phyloP scores from a whole-genome alignment of 2,888 invertebrate genomes.

The Callimorpha dominula region DNA sequence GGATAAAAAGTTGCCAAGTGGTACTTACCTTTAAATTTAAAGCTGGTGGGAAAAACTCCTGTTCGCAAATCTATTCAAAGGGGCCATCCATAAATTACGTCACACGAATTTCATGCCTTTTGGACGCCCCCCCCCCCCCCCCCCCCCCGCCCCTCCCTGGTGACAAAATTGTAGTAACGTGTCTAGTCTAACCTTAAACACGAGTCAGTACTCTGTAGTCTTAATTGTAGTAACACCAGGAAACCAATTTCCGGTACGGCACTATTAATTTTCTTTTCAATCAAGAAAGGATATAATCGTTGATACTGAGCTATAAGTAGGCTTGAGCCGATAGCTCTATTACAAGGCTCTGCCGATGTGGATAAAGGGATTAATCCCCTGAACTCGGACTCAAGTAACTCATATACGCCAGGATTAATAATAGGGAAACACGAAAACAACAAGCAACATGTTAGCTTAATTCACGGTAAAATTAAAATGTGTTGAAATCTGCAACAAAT shows the following conservation, averaged over 20 bases:
- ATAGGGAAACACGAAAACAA: not conserved
- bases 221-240: not conserved
- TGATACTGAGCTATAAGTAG: too few relatives aligned
- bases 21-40: too few relatives aligned
- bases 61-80: too few relatives aligned
- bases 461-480: not conserved
- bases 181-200: not conserved
- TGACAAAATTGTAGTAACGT: not conserved
- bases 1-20: too few relatives aligned
- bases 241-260: not conserved
- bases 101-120: too few relatives aligned
- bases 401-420: not conserved
- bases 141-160: too few relatives aligned
- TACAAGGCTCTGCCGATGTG: not conserved
- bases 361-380: not conserved
- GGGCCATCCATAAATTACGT: too few relatives aligned
- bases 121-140: too few relatives aligned
- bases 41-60: too few relatives aligned
- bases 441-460: not conserved
- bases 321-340: not conserved
- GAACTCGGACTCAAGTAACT: not conserved
- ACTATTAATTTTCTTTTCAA: not conserved
- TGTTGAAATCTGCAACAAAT: not conserved
- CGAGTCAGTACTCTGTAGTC: not conserved
- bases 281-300: not conserved